phyloP scores from a whole-genome alignment of 2,888 invertebrate genomes.

The Apomyelois bistriatella region DNA sequence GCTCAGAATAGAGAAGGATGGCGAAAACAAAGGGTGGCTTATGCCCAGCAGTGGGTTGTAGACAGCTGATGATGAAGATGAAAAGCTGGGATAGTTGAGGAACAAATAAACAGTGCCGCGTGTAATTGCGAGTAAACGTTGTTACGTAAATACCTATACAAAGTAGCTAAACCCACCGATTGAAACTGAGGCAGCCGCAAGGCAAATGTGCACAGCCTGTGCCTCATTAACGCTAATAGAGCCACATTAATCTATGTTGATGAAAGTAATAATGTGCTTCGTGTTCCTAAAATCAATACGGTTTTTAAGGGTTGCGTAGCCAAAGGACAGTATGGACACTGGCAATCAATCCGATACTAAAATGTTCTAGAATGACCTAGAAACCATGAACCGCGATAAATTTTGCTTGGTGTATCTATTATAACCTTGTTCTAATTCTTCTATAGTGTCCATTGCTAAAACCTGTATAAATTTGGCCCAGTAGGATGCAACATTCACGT shows the following conservation, averaged over 20 bases:
- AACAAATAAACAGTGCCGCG: conserved; percentile 29
- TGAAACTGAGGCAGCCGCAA: conserved; percentile 22
- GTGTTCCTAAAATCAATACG: conserved; percentile 36
- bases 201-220: conserved; percentile 54
- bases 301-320: background rate
- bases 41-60: background rate
- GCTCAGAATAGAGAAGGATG: too few relatives aligned
- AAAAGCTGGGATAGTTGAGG: conserved; percentile 22
- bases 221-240: conserved; percentile 67
- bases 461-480: too few relatives aligned
- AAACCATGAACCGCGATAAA: too few relatives aligned
- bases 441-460: too few relatives aligned
- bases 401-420: too few relatives aligned
- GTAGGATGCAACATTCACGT: too few relatives aligned
- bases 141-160: background rate
- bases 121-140: conserved; percentile 29
- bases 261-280: conserved; percentile 56
- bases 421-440: too few relatives aligned
- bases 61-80: background rate
- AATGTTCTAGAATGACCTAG: background rate
- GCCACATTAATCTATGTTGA: conserved; percentile 61
- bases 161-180: background rate
- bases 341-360: background rate
- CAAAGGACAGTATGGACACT: background rate
- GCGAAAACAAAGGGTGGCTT: background rate